Conservation (phyloP, 2,888 invertebrate species). For the Thalpophila matura region DNA sequence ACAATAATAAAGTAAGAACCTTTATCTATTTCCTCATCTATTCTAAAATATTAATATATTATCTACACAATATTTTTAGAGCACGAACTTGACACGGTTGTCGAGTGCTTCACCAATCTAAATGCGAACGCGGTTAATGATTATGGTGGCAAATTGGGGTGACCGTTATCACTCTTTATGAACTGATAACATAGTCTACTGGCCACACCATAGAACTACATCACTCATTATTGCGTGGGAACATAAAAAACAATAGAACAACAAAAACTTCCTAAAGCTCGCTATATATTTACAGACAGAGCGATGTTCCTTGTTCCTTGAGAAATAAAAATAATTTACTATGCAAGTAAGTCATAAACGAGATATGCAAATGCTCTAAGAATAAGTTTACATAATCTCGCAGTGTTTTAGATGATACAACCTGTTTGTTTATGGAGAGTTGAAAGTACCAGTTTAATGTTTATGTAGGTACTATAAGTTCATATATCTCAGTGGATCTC, state of each 20-base stretch:
- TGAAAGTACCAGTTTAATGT: slow-evolving; percentile 24
- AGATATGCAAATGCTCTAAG: slow-evolving; percentile 40
- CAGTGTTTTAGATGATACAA: slow-evolving; percentile 45
- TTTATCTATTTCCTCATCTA: slow-evolving; percentile 3
- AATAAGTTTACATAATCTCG: slow-evolving; percentile 42
- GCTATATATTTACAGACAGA: slow-evolving; percentile 48
- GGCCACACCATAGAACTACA: slow-evolving; percentile 34
- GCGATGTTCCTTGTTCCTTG: slow-evolving; percentile 70
- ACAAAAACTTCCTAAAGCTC: slow-evolving; percentile 60
- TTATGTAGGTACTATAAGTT: slow-evolving; percentile 15
- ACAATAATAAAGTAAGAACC: neutral
- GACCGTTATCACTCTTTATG: slow-evolving; percentile 68
- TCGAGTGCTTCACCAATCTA: slow-evolving; percentile 47
- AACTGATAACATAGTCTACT: slow-evolving; percentile 59
- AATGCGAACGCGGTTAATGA: slow-evolving; percentile 66
- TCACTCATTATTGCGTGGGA: slow-evolving; percentile 60
- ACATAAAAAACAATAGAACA: slow-evolving; percentile 56
- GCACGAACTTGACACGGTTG: slow-evolving; percentile 61
- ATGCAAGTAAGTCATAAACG: slow-evolving; percentile 36
- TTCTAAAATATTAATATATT: neutral
- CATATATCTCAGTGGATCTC: slow-evolving; percentile 10
- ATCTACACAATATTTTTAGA: slow-evolving; percentile 24
- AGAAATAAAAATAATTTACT: slow-evolving; percentile 61
- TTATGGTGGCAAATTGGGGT: slow-evolving; percentile 69
- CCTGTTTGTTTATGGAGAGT: slow-evolving; percentile 48